Conservation (phyloP, 2,797 vertebrate species). For the Hafferia zeledoni region DNA sequence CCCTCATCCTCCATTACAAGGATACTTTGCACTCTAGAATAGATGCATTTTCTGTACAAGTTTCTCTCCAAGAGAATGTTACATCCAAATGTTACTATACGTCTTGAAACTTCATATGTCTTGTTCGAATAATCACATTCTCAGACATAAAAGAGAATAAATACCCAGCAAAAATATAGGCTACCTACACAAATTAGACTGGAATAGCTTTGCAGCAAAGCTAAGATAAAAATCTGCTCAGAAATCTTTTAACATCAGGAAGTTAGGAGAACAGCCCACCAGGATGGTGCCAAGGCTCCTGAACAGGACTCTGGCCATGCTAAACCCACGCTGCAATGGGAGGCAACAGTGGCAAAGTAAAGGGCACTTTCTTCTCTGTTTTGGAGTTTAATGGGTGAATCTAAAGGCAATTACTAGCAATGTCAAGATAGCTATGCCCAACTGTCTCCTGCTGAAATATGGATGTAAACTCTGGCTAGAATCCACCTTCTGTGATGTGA, state of each 20-base stretch:
- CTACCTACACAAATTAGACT: background rate
- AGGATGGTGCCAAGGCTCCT: background rate
- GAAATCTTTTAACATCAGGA: background rate
- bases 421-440: background rate
- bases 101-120: background rate
- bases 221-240: background rate
- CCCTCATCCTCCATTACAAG: background rate
- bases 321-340: background rate
- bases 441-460: background rate
- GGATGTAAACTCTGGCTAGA: background rate
- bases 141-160: background rate
- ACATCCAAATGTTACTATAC: background rate
- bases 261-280: background rate
- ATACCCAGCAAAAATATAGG: background rate
- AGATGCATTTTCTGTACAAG: background rate
- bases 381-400: background rate
- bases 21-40: background rate
- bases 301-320: background rate
- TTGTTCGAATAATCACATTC: background rate
- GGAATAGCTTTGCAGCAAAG: background rate
- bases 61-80: background rate
- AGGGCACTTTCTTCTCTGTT: background rate
- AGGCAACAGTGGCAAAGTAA: background rate
- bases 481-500: accelerated
- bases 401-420: background rate